Percentiles rank a stretch among this genome's conserved stretches.
phyloP scores from a whole-genome alignment of 2,113 vertebrate species.

The Halichoeres trimaculatus region DNA sequence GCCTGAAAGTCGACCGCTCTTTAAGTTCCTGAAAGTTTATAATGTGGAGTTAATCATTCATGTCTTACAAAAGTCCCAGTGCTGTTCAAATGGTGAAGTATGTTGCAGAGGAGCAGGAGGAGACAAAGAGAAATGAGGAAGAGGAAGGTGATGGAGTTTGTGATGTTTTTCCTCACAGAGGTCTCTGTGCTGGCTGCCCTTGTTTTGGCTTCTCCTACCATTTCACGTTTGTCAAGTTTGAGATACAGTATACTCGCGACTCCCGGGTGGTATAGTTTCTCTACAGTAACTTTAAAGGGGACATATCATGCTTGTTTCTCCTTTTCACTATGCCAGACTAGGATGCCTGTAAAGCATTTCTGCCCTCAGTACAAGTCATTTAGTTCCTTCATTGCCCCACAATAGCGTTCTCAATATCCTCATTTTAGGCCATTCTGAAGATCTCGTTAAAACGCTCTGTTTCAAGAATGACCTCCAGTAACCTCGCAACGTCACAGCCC shows the following conservation, averaged over 20 bases:
- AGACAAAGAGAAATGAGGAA: neutral
- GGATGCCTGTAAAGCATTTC: too few relatives aligned
- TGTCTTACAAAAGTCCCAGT: neutral
- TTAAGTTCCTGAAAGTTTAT: neutral
- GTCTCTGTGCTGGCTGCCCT: neutral
- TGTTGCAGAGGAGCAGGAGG: neutral
- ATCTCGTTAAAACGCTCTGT: too few relatives aligned
- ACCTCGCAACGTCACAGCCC: too few relatives aligned
- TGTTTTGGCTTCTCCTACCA: conserved; percentile 5
- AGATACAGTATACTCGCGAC: neutral
- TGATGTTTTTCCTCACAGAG: too few relatives aligned
- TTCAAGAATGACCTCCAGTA: too few relatives aligned
- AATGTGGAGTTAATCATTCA: neutral
- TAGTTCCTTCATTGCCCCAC: too few relatives aligned
- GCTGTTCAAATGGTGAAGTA: neutral
- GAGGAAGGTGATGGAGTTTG: too few relatives aligned
- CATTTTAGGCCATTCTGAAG: too few relatives aligned
- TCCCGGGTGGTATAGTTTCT: conserved; percentile 16
- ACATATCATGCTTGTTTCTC: too few relatives aligned
- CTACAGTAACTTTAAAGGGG: conserved; percentile 43
- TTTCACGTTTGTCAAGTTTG: conserved; percentile 11
- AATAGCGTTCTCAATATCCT: too few relatives aligned
- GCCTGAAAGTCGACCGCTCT: neutral
- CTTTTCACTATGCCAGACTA: too few relatives aligned
- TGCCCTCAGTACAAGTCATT: too few relatives aligned